Conservation (phyloP, 2,113 vertebrate genomes). For the Drymodes brunneopygia region DNA sequence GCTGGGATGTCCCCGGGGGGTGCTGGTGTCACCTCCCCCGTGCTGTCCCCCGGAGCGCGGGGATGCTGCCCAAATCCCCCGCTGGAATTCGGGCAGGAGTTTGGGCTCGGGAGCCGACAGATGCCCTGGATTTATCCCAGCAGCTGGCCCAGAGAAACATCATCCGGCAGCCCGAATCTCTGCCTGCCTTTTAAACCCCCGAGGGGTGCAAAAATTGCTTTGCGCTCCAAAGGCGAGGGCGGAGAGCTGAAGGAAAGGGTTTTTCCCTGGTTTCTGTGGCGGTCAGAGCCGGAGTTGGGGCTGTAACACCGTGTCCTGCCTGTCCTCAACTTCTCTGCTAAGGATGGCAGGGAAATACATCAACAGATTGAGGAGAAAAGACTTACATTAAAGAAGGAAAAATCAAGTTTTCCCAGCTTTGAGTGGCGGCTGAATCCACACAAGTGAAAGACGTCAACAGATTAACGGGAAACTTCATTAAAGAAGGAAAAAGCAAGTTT, state of each 20-base stretch:
- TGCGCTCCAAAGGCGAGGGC: background rate
- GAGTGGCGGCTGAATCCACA: background rate
- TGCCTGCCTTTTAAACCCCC: background rate
- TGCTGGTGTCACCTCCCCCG: background rate
- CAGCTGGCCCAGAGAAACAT: background rate
- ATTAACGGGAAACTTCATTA: too few species aligned
- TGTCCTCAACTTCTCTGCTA: background rate
- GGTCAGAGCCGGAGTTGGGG: background rate
- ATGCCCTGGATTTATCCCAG: background rate
- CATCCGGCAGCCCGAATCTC: background rate
- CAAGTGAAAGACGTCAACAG: too few species aligned
- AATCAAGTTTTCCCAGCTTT: background rate
- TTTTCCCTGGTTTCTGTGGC: background rate
- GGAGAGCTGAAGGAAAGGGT: background rate
- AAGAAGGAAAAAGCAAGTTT: too few species aligned
- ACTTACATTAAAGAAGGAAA: background rate
- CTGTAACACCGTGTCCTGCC: background rate
- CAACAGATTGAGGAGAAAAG: background rate
- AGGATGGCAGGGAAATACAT: background rate
- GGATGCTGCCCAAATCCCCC: background rate
- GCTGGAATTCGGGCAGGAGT: too few species aligned
- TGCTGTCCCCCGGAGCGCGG: background rate
- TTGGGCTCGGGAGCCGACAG: background rate
- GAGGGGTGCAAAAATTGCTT: background rate
- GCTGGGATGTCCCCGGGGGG: accelerated